Base-by-base conservation (phyloP, 1,140 invertebrate species). In the Drosophila melanica region DNA sequence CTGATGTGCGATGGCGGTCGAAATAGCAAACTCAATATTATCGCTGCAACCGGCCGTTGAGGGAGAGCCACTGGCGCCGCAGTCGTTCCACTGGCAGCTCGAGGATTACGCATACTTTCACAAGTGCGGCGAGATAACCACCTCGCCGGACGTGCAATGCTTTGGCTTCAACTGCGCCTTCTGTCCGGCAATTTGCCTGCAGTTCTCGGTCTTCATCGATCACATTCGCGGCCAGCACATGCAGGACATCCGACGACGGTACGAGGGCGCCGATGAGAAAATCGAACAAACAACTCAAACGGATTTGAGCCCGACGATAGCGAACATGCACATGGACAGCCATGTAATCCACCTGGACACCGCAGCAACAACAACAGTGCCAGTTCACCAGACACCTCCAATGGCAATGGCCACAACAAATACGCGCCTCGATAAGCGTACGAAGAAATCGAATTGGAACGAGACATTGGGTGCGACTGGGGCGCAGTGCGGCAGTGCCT, bases 121-220 rank as follows among this genome's bases (percentile, higher is more conserved):
- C 12, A 91, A 91, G 45, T 91, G 90, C 51, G 90, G 90, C 20
- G 90, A 91, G 75, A 91, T 91, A 20, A 91, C 90, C 45, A 81
- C 78, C 18, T 91, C 90, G 20, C 90, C 90, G 12, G 90, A 91
- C 65, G 75, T 79, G 14, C 79, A 91, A 75, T 77, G 79, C 18
- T 91, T 91, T 50, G 90, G 90, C n/a, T 90, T 91, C 44, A 91
- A 90, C 66, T 91, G 90, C 44, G 64, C 73, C 50, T 91, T 91
- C 30, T 91, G 90, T n/a, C 70, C 85, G 45, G 85, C 81, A 7
- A 91, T 91, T 77, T 91, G 90, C 57, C 57, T 91, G 45, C 90
- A 91, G 68, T 76, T 87, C 27, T 86, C 90, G 30, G 81, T 91
- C 8, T 91, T 91, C 41, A 74, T 87, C 57, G 79, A 90, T 47